Conservation (phyloP, 2,113 vertebrate species). For the Pao palembangensis region DNA sequence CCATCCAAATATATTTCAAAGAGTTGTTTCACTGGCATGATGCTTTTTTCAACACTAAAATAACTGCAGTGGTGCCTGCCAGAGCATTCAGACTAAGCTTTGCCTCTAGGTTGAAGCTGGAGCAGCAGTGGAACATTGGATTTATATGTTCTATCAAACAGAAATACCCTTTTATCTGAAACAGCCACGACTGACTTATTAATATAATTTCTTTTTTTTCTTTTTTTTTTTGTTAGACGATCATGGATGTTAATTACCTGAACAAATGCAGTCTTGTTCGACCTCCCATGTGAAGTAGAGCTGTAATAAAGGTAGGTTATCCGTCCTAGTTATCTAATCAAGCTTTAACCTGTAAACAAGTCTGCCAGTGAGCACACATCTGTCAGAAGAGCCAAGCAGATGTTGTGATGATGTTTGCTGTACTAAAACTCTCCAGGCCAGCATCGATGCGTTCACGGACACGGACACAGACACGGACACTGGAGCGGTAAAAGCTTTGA, state of each 20-base stretch:
- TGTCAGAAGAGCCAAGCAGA: slow-evolving; percentile 59
- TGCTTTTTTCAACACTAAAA: slow-evolving; percentile 40
- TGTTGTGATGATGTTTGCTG: slow-evolving; percentile 35
- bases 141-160: slow-evolving; percentile 23
- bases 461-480: not conserved
- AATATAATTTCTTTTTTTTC: not conserved
- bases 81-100: slow-evolving; percentile 50
- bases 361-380: slow-evolving; percentile 53
- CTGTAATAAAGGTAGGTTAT: not conserved
- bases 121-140: slow-evolving; percentile 26
- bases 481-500: slow-evolving; percentile 14
- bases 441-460: not conserved
- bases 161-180: slow-evolving; percentile 5
- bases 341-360: slow-evolving; percentile 62
- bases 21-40: slow-evolving; percentile 5
- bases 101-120: slow-evolving; percentile 38
- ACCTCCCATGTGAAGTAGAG: not conserved
- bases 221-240: slow-evolving; percentile 1
- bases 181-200: not conserved
- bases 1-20: slow-evolving; percentile 17
- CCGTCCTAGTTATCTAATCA: slow-evolving; percentile 60
- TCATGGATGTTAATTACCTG: slow-evolving; percentile 9
- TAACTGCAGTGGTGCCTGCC: slow-evolving; percentile 40
- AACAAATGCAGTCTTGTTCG: slow-evolving; percentile 1
- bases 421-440: not conserved